Evolutionary conservation across 2,797 vertebrate species (phyloP).

Genomic region (Petrocephalus schoutedeni): DNA sequence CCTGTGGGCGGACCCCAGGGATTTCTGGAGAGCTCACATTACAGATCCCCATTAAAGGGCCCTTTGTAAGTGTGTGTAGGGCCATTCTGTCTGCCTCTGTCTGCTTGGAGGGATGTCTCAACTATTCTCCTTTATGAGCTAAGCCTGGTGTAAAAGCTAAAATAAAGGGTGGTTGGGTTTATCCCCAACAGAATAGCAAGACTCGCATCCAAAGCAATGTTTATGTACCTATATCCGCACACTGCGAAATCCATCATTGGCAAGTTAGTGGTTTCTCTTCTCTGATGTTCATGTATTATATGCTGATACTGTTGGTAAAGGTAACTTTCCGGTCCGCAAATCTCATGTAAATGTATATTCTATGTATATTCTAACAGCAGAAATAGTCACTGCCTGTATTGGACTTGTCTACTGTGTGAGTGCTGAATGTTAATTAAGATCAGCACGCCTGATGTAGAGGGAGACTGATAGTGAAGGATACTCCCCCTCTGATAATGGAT

Average conservation of each 20-base stretch:
- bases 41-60: not conserved
- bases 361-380: not conserved
- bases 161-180: not conserved
- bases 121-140: slow-evolving; percentile 4
- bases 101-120: not conserved
- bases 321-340: not conserved
- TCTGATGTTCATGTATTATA: not conserved
- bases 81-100: not conserved
- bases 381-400: not conserved
- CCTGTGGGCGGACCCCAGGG: not conserved
- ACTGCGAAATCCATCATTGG: not conserved
- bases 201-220: not conserved
- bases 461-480: not conserved
- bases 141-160: not conserved
- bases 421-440: not conserved
- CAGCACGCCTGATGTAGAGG: not conserved
- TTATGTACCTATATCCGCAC: not conserved
- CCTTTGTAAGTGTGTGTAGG: not conserved
- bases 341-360: not conserved
- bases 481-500: not conserved
- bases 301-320: not conserved
- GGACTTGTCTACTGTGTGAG: not conserved
- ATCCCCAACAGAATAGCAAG: not conserved
- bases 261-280: not conserved
- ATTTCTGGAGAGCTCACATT: not conserved